Percentiles rank a stretch among this genome's conserved stretches.
Conservation (phyloP, 2,888 invertebrate genomes). For the Macrosoma leucophasiata region DNA sequence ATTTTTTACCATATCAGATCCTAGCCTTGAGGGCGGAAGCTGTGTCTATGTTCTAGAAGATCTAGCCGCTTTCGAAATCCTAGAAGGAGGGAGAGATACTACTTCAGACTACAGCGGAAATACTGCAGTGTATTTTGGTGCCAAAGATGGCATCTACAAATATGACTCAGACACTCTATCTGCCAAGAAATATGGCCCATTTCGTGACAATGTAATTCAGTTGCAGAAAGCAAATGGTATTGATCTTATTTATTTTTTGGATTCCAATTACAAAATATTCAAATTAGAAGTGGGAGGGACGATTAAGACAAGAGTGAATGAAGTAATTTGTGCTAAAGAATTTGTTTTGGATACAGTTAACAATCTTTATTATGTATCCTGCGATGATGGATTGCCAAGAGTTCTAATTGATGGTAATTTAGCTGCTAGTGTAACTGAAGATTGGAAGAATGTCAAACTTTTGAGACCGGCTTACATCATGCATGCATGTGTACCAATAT, state of each 20-base stretch:
- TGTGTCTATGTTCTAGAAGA: constrained; percentile 58
- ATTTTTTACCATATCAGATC: constrained; percentile 48
- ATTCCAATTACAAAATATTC: constrained; percentile 36
- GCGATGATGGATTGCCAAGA: constrained; percentile 40
- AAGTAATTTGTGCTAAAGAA: constrained; percentile 41
- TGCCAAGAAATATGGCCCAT: constrained; percentile 46
- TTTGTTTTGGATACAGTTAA: constrained; percentile 57
- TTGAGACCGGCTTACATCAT: constrained; percentile 53
- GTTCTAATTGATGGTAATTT: constrained; percentile 34
- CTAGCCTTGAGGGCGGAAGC: constrained; percentile 43
- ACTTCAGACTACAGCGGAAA: constrained; percentile 47
- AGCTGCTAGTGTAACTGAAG: constrained; percentile 36
- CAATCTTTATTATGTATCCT: constrained; percentile 50
- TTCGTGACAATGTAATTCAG: constrained; percentile 48
- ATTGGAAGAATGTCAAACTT: constrained; percentile 40
- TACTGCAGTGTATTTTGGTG: constrained; percentile 43
- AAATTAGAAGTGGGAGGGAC: constrained; percentile 46
- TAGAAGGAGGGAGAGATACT: constrained; percentile 53
- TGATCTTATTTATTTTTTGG: constrained; percentile 44
- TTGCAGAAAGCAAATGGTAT: constrained; percentile 51
- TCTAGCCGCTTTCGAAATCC: constrained; percentile 48
- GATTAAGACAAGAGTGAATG: constrained; percentile 34
- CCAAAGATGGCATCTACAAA: constrained; percentile 46
- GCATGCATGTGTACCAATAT: constrained; percentile 48
- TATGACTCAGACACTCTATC: constrained; percentile 43